A percentile compares a stretch with the other conserved stretches of the same genome.
Evolutionary conservation across 2,888 invertebrate species (phyloP).

Genomic region (Tyria jacobaeae): DNA sequence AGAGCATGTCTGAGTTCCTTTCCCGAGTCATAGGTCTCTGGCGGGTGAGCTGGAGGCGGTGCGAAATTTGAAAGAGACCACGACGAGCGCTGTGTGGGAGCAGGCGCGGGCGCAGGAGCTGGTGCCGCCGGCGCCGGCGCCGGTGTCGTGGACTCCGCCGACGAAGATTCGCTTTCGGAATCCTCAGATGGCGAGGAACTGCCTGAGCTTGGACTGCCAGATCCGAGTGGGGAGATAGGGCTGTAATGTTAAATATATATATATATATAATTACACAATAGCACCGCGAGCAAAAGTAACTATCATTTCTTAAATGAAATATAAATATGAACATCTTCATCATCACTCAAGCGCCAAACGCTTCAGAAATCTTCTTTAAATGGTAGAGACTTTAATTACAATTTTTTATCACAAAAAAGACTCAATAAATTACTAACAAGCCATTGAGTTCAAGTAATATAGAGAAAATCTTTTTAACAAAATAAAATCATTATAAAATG

Average conservation of each 20-base stretch:
- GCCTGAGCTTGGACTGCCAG: slow-evolving; percentile 81
- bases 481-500: too few species aligned
- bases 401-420: too few species aligned
- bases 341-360: too few species aligned
- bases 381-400: too few species aligned
- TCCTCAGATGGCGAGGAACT: slow-evolving; percentile 70
- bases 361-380: too few species aligned
- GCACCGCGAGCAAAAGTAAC: too few species aligned
- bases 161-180: slow-evolving; percentile 82
- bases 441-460: too few species aligned
- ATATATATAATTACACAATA: too few species aligned
- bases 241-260: slow-evolving; percentile 53
- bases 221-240: slow-evolving; percentile 78
- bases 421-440: too few species aligned
- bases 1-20: slow-evolving; percentile 86
- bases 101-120: slow-evolving; percentile 61
- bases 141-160: slow-evolving; percentile 88
- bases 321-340: too few species aligned
- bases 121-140: slow-evolving; percentile 80
- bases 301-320: too few species aligned
- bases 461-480: too few species aligned
- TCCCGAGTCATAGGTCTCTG: slow-evolving; percentile 81
- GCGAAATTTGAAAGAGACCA: slow-evolving; percentile 82
- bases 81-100: slow-evolving; percentile 77
- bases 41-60: slow-evolving; percentile 70